Percentiles rank a stretch among this genome's conserved stretches.
These are phyloP conservation scores for Hiodon tergisus DNA, from an alignment of 2,113 vertebrate genomes.

Conservation along the genomic window DNA sequence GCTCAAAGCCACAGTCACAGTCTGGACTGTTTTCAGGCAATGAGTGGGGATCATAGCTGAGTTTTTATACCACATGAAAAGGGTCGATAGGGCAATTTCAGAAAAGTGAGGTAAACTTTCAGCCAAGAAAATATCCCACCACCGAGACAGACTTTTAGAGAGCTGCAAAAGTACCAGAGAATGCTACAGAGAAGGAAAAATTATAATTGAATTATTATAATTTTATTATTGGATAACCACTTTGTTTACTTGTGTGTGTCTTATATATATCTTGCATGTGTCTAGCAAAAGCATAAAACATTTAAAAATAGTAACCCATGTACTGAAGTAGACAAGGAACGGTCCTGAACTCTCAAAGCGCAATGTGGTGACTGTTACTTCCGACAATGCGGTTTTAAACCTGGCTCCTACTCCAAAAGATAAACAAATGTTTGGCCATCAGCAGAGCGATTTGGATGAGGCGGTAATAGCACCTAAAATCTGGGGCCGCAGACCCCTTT, in stretches of 20 bases:
- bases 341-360: conserved; percentile 2
- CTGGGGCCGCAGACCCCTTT: conserved; percentile 27
- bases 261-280: too few species aligned
- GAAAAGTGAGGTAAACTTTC: too few species aligned
- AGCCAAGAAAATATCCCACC: too few species aligned
- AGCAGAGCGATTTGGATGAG: conserved; percentile 33
- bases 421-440: conserved; percentile 51
- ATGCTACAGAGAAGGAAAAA: too few species aligned
- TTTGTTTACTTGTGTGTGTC: too few species aligned
- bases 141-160: too few species aligned
- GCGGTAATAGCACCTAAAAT: conserved; percentile 36
- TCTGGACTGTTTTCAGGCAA: neutral
- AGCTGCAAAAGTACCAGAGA: too few species aligned
- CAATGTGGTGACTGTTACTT: conserved; percentile 36
- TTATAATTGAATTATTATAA: too few species aligned
- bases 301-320: too few species aligned
- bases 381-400: conserved; percentile 32
- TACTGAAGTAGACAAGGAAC: conserved; percentile 17
- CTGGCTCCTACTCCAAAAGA: conserved; percentile 33
- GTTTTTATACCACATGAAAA: neutral
- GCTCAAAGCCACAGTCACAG: conserved; percentile 3
- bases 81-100: too few species aligned
- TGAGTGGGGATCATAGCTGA: neutral
- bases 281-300: too few species aligned
- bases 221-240: too few species aligned